phyloP scores from a whole-genome alignment of 2,797 vertebrate genomes.

The Chelon auratus region DNA sequence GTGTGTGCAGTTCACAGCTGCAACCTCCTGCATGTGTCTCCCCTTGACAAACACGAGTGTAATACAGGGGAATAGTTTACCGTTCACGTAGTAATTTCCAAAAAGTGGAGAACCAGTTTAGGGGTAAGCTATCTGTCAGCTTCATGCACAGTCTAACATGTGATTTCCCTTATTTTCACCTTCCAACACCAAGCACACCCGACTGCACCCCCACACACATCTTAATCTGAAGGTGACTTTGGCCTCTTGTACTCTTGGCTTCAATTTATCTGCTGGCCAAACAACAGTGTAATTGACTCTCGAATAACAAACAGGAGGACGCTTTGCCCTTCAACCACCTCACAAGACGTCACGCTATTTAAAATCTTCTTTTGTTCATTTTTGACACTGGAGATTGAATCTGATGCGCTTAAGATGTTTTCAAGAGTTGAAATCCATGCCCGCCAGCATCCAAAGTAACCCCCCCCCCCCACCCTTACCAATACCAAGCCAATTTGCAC shows the following conservation, averaged over 20 bases:
- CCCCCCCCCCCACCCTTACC: neutral
- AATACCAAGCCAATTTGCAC: constrained; percentile 60
- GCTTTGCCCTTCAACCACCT: constrained; percentile 48
- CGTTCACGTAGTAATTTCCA: constrained; percentile 56
- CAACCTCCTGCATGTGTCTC: constrained; percentile 18
- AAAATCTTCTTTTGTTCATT: constrained; percentile 37
- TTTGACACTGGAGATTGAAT: constrained; percentile 52
- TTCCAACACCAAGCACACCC: constrained; percentile 1
- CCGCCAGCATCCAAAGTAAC: constrained; percentile 38
- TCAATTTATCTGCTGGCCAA: constrained; percentile 61
- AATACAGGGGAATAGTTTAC: constrained; percentile 54
- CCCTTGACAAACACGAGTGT: constrained; percentile 26
- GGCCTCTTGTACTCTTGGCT: constrained; percentile 43
- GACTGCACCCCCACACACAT: constrained; percentile 9
- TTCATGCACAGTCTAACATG: constrained; percentile 13
- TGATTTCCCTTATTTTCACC: constrained; percentile 32
- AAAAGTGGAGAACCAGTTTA: constrained; percentile 37
- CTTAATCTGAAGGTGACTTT: constrained; percentile 65
- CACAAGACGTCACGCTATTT: constrained; percentile 31
- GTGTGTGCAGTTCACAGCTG: constrained; percentile 40
- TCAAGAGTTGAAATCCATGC: constrained; percentile 53
- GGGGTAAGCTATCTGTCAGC: constrained; percentile 48
- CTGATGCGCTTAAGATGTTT: constrained; percentile 51
- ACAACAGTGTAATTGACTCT: constrained; percentile 64
- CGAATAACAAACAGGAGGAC: constrained; percentile 56